These are phyloP conservation scores for Petrocephalus sullivani DNA, from an alignment of 2,797 vertebrate genomes.

Conservation along the genomic window DNA sequence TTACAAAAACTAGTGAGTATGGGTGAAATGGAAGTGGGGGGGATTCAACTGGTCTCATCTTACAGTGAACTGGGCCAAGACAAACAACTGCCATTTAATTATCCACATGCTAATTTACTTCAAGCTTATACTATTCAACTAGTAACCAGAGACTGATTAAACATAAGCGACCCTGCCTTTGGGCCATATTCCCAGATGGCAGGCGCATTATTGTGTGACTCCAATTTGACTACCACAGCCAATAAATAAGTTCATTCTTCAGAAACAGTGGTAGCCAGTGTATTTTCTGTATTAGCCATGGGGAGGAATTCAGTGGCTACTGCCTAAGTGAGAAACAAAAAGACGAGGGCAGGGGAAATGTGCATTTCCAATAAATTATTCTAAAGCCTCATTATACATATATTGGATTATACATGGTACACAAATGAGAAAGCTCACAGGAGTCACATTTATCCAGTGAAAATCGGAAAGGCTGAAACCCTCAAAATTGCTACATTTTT, in stretches of 20 bases:
- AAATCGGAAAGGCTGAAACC: not conserved
- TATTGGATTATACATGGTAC: not conserved
- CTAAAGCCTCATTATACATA: not conserved
- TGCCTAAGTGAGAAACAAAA: not conserved
- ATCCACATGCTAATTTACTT: conserved; percentile 18
- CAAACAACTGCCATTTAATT: not conserved
- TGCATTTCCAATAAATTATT: not conserved
- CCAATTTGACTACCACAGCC: conserved; percentile 43
- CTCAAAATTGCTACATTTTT: not conserved
- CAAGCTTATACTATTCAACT: not conserved
- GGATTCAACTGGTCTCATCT: not conserved
- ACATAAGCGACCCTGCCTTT: conserved; percentile 28
- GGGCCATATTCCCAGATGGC: conserved; percentile 40
- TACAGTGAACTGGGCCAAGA: not conserved
- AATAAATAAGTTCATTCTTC: conserved; percentile 39
- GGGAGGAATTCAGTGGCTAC: conserved; percentile 32
- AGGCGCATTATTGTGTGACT: conserved; percentile 46
- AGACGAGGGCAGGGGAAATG: not conserved
- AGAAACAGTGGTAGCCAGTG: conserved; percentile 25
- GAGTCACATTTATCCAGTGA: not conserved
- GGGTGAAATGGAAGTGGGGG: not conserved
- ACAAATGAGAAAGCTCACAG: not conserved
- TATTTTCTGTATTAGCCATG: conserved; percentile 18
- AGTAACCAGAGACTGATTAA: conserved; percentile 23
- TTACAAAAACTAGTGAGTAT: not conserved